Percentiles rank a stretch among this genome's conserved stretches.
phyloP scores from a whole-genome alignment of 2,888 invertebrate genomes.

The Eremobia ochroleuca region DNA sequence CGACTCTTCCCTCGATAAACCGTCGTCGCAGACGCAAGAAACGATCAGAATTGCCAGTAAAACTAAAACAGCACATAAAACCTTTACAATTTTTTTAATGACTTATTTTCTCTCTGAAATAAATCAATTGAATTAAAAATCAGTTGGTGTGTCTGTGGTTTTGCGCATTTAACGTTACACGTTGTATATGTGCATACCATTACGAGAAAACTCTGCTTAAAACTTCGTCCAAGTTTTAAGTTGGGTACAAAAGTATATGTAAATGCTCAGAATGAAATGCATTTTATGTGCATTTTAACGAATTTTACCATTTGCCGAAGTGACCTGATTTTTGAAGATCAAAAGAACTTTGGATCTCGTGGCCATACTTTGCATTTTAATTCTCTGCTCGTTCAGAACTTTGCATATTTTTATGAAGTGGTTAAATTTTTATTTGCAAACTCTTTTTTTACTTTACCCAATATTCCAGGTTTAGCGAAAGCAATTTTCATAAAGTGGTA shows the following conservation, averaged over 20 bases:
- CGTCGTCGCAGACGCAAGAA: too few relatives aligned
- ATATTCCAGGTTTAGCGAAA: not conserved
- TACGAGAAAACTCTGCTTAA: constrained; percentile 6
- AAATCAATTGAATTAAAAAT: too few relatives aligned
- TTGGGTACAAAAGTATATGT: constrained; percentile 45
- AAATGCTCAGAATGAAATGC: constrained; percentile 51
- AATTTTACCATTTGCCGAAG: constrained; percentile 48
- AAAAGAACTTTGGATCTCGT: constrained; percentile 38
- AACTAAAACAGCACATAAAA: too few relatives aligned
- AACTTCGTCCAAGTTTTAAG: constrained; percentile 44
- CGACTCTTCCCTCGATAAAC: too few relatives aligned
- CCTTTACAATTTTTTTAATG: too few relatives aligned
- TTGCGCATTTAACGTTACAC: too few relatives aligned
- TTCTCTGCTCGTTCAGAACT: constrained; percentile 22
- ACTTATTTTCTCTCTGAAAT: too few relatives aligned
- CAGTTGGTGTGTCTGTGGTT: too few relatives aligned
- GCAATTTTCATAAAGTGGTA: not conserved
- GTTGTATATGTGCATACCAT: not conserved
- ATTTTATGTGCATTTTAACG: constrained; percentile 63
- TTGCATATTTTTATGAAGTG: constrained; percentile 18
- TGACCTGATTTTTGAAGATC: constrained; percentile 51
- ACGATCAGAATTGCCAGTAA: too few relatives aligned
- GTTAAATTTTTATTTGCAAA: not conserved
- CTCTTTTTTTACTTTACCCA: not conserved
- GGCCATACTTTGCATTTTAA: constrained; percentile 27